Evolutionary conservation across 2,797 vertebrate species (phyloP), one percentile per base, ranked within the genome.

Genomic region (Pangasius mekongensis): DNA sequence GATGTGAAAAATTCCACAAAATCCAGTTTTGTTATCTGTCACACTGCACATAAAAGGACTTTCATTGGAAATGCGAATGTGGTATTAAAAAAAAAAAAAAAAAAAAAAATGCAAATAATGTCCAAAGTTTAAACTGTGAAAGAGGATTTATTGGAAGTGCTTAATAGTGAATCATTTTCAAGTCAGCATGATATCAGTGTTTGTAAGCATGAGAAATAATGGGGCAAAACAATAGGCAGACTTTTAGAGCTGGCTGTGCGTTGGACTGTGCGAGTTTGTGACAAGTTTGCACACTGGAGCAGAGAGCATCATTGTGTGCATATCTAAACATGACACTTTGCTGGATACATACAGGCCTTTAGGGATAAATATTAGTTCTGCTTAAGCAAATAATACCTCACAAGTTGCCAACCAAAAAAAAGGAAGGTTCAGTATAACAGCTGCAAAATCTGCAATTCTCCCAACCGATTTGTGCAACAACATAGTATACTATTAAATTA

Each of bases 281-380:
- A 83, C 81, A 62, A 54, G 80, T 73, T 86, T 89, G 84, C 20
- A 85, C 43, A 86, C 39, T 74, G 80, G 85, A 89, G 87, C 90
- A 90, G 89, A 90, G 47, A 39, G 83, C 58, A 89, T 86, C 80
- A 88, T 54, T 87, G 87, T 73, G 36, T 85, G 77, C 86, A 83
- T 84, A 87, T 91, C 87, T 83, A 93, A 92, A 93, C 93, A 89
- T 90, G 91, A 92, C 91, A 92, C 91, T 78, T 74, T 22, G 67
- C 83, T 77, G 86, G 88, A 86, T 86, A 78, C 88, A 88, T 91
- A 91, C 91, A 91, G 86, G 86, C 83, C 90, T 87, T 88, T 87
- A 77, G 82, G 76, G 87, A 91, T 93, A 92, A 94, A 93, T 92
- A 93, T 93, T 93, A 91, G 91, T 89, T 92, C 88, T 92, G 86